A percentile compares a stretch with the other conserved stretches of the same genome.
Conservation (phyloP, 2,797 vertebrate species). For the Gymnoscopelus microlampas region DNA sequence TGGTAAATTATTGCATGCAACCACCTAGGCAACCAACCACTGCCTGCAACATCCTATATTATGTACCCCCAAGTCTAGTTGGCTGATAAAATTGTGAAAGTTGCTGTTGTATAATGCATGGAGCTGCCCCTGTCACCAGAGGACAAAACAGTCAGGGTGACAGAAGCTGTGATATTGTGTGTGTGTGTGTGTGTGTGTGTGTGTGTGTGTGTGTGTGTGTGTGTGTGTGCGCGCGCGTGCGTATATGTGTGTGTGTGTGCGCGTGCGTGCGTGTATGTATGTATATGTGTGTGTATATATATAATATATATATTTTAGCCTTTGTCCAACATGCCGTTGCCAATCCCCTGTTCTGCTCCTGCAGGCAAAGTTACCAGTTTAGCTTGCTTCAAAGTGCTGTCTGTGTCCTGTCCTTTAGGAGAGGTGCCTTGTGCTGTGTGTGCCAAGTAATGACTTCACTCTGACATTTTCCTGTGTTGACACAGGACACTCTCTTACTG, state of each 20-base stretch:
- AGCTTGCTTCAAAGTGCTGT: constrained; percentile 38
- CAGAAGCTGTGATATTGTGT: constrained; percentile 6
- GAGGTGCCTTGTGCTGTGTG: constrained; percentile 16
- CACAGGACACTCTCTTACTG: constrained; percentile 50
- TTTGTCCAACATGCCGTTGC: neutral
- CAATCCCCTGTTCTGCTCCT: constrained; percentile 12
- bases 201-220: too few relatives aligned
- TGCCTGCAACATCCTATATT: constrained; percentile 45
- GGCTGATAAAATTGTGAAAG: constrained; percentile 34
- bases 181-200: too few relatives aligned
- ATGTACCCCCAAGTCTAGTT: constrained; percentile 32
- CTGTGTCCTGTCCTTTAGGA: constrained; percentile 38
- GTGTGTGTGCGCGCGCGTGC: too few relatives aligned
- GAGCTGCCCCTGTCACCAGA: too few relatives aligned
- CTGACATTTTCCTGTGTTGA: constrained; percentile 70
- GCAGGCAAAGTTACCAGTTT: constrained; percentile 21
- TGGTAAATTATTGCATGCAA: constrained; percentile 6
- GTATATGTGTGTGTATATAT: too few relatives aligned
- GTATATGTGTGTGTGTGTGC: too few relatives aligned
- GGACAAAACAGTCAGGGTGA: neutral
- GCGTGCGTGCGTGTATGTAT: too few relatives aligned
- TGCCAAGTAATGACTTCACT: constrained; percentile 67
- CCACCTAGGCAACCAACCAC: constrained; percentile 29
- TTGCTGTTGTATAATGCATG: constrained; percentile 25
- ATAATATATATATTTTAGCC: neutral